Evolutionary conservation across 1,140 invertebrate species (phyloP).

Genomic region (Aphelenchoides avenae): DNA sequence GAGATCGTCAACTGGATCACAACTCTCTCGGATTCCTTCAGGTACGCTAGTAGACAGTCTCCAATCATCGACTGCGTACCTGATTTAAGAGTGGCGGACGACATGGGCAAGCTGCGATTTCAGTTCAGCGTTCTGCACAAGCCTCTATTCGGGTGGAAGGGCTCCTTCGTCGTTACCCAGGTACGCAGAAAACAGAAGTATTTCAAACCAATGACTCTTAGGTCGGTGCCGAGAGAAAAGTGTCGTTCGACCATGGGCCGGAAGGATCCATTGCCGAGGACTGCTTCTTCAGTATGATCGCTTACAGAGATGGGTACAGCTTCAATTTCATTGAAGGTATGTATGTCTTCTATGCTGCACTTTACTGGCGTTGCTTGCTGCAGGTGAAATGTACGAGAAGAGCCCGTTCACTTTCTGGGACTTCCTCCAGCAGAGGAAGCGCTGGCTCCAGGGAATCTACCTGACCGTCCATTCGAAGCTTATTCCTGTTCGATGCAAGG

Average conservation of each 20-base stretch:
- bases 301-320: slow-evolving; percentile 63
- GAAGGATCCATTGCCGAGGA: slow-evolving; percentile 96
- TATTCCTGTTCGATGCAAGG: slow-evolving; percentile 67
- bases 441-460: slow-evolving; percentile 92
- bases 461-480: slow-evolving; percentile 82
- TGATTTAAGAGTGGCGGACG: slow-evolving; percentile 71
- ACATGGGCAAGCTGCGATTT: slow-evolving; percentile 85
- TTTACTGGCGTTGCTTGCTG: slow-evolving; percentile 24
- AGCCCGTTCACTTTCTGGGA: slow-evolving; percentile 89
- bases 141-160: slow-evolving; percentile 95
- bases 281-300: slow-evolving; percentile 91
- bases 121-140: slow-evolving; percentile 89
- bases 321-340: slow-evolving; percentile 85
- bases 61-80: neutral
- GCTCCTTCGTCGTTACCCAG: slow-evolving; percentile 81
- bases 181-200: slow-evolving; percentile 1
- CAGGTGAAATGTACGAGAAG: slow-evolving; percentile 88
- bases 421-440: slow-evolving; percentile 87
- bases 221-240: slow-evolving; percentile 78
- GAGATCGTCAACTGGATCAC: slow-evolving; percentile 88
- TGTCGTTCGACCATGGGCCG: slow-evolving; percentile 88
- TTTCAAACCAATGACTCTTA: no score
- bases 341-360: slow-evolving; percentile 1
- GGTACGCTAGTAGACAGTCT: slow-evolving; percentile 59
- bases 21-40: slow-evolving; percentile 88